Base-by-base conservation (phyloP, 2,888 invertebrate species). In the Dermolepida albohirtum region DNA sequence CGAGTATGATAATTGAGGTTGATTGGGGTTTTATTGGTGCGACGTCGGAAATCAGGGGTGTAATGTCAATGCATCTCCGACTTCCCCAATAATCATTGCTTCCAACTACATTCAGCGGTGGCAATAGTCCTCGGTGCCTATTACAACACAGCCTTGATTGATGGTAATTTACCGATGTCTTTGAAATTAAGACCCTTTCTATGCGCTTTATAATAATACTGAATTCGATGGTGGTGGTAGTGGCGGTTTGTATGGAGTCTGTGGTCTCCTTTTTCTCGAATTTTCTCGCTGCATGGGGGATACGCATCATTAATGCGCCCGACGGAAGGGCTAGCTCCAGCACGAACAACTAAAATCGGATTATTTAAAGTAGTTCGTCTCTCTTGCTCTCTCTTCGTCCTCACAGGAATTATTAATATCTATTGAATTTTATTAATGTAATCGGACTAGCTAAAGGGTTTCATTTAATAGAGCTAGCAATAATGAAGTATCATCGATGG, bases 1-100 rank as follows among this genome's bases (percentile, higher is more conserved):
- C 76, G 74, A 76, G 78, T 80, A 81, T 80, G 79, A 81, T 82
- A 82, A 82, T 82, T 81, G 81, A 74, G 76, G 74, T 78, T 81
- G 81, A 82, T 82, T 82, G 81, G 79, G 79, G 81, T 80, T 80
- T 79, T 79, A 78, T 77, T 78, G 77, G 76, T 74, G 73, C 77
- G 70, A 64, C 74, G 74, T 73, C 75, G 76, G 76, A 75, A 70
- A 70, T 70, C 44, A 70, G 71, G 67, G 70, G 70, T 69, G 71
- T 44, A 29, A 70, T 69, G 71, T 72, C 74, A 74, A 77, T 76
- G 76, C 75, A 69, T 72, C 74, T 67, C 74, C 71, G 72, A 76
- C 74, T 77, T 78, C 78, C 78, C 74, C 70, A 72, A 70, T 72
- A 71, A 71, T 72, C 73, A 73, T 71, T 66, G 40, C 54, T 39